Evolutionary conservation across 2,797 vertebrate species (phyloP).

Genomic region (Mormyrus hasselquistii): DNA sequence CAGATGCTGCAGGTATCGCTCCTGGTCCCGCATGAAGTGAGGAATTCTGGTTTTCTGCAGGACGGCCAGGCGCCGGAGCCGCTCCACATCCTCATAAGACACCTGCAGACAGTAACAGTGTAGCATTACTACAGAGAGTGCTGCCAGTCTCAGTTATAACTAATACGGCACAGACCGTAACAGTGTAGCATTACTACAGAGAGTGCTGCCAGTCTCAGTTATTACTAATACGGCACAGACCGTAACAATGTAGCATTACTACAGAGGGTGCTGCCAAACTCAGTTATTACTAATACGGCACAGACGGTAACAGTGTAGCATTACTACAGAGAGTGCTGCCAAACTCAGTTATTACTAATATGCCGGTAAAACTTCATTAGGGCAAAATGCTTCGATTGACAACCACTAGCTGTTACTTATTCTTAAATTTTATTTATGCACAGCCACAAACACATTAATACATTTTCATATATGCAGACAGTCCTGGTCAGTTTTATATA

Average conservation of each 20-base stretch:
- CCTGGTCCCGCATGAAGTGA: slow-evolving; percentile 91
- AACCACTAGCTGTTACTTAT: not conserved
- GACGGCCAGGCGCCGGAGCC: slow-evolving; percentile 67
- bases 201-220: not conserved
- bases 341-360: not conserved
- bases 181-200: not conserved
- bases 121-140: not conserved
- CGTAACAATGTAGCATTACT: no score
- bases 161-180: not conserved
- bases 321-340: not conserved
- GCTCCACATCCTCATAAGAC: slow-evolving; percentile 84
- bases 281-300: no score
- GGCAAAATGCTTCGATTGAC: not conserved
- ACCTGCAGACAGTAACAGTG: slow-evolving; percentile 60
- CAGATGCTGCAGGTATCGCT: slow-evolving; percentile 80
- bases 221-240: not conserved
- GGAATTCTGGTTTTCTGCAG: slow-evolving; percentile 76
- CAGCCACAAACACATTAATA: not conserved
- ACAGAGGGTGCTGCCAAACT: no score
- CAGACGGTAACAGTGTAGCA: not conserved
- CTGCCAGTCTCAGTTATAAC: not conserved
- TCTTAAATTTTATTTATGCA: not conserved
- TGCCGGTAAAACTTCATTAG: not conserved
- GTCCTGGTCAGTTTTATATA: not conserved
- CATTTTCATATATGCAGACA: not conserved